Evolutionary conservation across 2,797 vertebrate genomes (phyloP).

Genomic region (Pipistrellus pygmaeus): DNA sequence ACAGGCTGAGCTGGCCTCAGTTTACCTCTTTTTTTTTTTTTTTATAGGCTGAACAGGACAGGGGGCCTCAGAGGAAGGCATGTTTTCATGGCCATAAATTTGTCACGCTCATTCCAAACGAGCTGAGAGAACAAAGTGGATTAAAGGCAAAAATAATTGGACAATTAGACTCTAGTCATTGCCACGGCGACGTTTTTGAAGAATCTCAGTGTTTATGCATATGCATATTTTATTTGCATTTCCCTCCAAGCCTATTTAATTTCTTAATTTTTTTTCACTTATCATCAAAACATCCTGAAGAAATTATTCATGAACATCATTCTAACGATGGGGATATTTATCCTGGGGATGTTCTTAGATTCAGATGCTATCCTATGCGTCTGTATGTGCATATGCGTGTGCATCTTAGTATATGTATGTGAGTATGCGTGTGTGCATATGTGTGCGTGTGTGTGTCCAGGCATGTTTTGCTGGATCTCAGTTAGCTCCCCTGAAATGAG

Average conservation of each 20-base stretch:
- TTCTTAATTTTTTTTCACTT: conserved; percentile 27
- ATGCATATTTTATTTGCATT: conserved; percentile 23
- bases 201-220: neutral
- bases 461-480: neutral
- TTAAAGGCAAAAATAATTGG: neutral
- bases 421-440: neutral
- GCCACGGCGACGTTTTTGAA: neutral
- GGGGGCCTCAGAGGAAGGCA: neutral
- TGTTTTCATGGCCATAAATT: neutral
- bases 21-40: neutral
- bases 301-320: conserved; percentile 24
- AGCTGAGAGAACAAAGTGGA: neutral
- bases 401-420: neutral
- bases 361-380: neutral
- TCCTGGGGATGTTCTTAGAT: neutral
- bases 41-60: neutral
- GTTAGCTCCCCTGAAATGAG: neutral
- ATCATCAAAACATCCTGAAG: neutral
- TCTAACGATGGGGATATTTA: neutral
- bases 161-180: neutral
- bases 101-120: neutral
- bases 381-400: neutral
- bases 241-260: conserved; percentile 13
- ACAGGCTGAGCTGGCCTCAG: neutral
- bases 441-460: neutral